Evolutionary conservation across 2,888 invertebrate species (phyloP), one percentile per base, ranked within the genome.

Genomic region (Lasioglossum pauxillum): DNA sequence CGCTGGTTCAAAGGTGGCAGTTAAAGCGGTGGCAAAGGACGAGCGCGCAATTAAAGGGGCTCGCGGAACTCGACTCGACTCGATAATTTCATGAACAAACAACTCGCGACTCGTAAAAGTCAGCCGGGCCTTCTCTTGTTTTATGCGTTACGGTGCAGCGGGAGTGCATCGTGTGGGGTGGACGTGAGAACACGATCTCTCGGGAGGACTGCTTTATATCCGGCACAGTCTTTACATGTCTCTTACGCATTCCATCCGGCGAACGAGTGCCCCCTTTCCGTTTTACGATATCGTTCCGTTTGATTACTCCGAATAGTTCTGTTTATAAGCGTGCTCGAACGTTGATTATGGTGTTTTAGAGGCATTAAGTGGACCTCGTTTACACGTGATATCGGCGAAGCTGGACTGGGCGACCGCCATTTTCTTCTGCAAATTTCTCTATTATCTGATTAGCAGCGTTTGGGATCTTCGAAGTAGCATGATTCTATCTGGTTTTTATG

Each of bases 91-190:
- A 89, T 88, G 84, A 90, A 87, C 88, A 91, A 92, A 92, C 90
- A 92, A 92, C 87, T 88, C 88, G 82, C 82, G 84, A 91, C 89
- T 92, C 92, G 91, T 93, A 92, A 93, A 93, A 90, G 93, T 93
- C 92, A 90, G 44, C 69, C 71, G 72, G 27, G 60, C 41, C 72
- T 79, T 53, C 49, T 75, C 91, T 91, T 91, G 92, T 91, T 93
- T 93, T 91, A 92, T 92, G 92, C 91, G 90, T 92, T 92, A 92
- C 90, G 92, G 89, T 89, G 92, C 89, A 89, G 91, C 91, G 87
- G 86, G 81, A 89, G 77, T 82, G 78, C 79, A 38, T 85, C 82
- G 75, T 79, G 80, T 72, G 76, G 46, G 80, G 80, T 78, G 76
- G 31, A 57, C 49, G 41, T 44, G 35, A 35, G 64, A 53, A 38